Base-by-base conservation (phyloP, 2,113 vertebrate genomes). In the Coracopsis vasa region DNA sequence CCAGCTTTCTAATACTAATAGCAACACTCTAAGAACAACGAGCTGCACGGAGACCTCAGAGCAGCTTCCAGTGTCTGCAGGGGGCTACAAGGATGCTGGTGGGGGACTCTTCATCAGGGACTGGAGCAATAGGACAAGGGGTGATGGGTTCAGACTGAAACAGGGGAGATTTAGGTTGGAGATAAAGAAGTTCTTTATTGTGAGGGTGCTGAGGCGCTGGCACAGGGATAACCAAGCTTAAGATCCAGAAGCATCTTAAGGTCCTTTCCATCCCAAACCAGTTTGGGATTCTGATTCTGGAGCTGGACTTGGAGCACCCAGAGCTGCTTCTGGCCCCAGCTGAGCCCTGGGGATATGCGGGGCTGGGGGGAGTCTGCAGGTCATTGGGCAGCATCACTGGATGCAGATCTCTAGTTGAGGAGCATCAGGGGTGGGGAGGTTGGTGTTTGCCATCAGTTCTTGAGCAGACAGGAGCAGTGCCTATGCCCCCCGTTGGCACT, bases 381-480 rank as follows among this genome's bases (percentile, higher is more conserved):
- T 31, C 7, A 4, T 19, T 1, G 3, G 67, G 58, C 53, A 83
- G 61, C 42, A 6, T 35, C 5, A 1, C 20, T 65, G 48, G 72
- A 7, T 69, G 47, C 77, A 83, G n/a, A 83, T 4, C 17, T 25
- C 42, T 72, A 3, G 28, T 72, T 64, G n/a, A 13, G 58, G 51
- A 53, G 66, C 1, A 0, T 6, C 0, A 0, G 31, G 20, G 16
- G 19, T 60, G 39, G 17, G 41, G 37, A 65, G 19, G 3, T 53
- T 33, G 25, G 51, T 58, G 56, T 61, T 44, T 80, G 58, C 51
- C 29, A 5, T 13, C 4, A 1, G 8, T 6, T 79, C 45, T 56
- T 2, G 9, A 61, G 82, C 58, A 70, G 65, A 41, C 0, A 0
- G 54, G 23, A 41, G 50, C 5, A 1, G 27, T 35, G 64, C 18